Conservation (phyloP, 2,888 invertebrate species). For the Drosophila buzzatii region DNA sequence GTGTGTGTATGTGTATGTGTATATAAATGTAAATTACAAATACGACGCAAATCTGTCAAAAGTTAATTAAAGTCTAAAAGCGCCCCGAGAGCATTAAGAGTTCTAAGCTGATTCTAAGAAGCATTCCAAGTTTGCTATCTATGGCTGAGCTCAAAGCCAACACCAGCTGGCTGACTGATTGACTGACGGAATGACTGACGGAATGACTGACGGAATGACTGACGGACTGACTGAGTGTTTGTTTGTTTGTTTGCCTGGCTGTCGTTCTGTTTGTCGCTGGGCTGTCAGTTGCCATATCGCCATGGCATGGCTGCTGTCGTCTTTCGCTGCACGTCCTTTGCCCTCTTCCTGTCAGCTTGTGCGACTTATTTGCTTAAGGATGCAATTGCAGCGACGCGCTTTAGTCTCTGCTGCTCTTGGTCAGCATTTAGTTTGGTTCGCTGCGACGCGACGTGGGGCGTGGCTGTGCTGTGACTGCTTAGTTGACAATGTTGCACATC, state of each 20-base stretch:
- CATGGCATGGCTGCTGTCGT: slow-evolving; percentile 18
- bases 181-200: not conserved
- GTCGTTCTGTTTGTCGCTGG: slow-evolving; percentile 13
- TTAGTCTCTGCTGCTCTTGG: slow-evolving; percentile 38
- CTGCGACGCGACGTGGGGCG: not conserved
- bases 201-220: not conserved
- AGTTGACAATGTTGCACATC: slow-evolving; percentile 54
- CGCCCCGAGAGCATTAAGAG: slow-evolving; percentile 16
- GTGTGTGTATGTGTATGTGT: too few relatives aligned
- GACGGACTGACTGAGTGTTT: not conserved
- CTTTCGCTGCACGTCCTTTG: slow-evolving; percentile 24
- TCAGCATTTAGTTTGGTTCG: slow-evolving; percentile 50
- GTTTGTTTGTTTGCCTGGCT: slow-evolving; percentile 10
- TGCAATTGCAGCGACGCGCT: slow-evolving; percentile 45
- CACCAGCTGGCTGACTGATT: not conserved
- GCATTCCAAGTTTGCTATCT: slow-evolving; percentile 27
- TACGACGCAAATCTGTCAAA: not conserved
- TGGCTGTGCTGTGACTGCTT: slow-evolving; percentile 10
- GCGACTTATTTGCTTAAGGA: slow-evolving; percentile 64
- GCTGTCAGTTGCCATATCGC: slow-evolving; percentile 38
- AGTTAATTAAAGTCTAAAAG: not conserved
- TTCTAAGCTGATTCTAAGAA: slow-evolving; percentile 6
- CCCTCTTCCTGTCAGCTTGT: slow-evolving; percentile 53
- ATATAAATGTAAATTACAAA: not conserved
- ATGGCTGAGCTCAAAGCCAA: slow-evolving; percentile 4